Conservation (phyloP, 2,888 invertebrate genomes). For the Phortica magna region DNA sequence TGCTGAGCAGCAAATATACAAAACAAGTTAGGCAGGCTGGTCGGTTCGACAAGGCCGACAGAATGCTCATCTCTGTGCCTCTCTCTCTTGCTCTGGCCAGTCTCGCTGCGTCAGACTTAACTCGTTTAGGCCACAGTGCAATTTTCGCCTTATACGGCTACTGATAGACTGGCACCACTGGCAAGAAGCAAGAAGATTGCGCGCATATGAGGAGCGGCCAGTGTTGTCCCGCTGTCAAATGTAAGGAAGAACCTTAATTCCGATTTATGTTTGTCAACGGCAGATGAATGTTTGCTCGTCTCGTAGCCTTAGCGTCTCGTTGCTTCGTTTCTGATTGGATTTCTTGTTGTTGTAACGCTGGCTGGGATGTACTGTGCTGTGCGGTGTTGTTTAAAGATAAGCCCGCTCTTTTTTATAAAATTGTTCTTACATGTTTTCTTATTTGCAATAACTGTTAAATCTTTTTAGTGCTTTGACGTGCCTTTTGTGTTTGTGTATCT, state of each 20-base stretch:
- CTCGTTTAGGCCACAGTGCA: constrained; percentile 41
- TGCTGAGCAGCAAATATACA: neutral
- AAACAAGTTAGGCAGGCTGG: constrained; percentile 37
- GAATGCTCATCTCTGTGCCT: too few species aligned
- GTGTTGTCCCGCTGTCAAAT: neutral
- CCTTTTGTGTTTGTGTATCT: neutral
- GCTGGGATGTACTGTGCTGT: neutral
- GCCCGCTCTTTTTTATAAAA: neutral
- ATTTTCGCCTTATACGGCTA: constrained; percentile 66
- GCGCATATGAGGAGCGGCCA: neutral
- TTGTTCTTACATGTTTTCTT: constrained; percentile 1
- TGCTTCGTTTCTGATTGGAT: constrained; percentile 16
- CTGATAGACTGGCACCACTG: neutral
- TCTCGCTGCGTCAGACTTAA: neutral
- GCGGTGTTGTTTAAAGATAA: neutral
- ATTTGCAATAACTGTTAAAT: constrained; percentile 30
- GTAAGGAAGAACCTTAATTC: constrained; percentile 24
- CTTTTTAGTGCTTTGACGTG: neutral
- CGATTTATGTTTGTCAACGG: constrained; percentile 33
- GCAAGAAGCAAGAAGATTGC: neutral
- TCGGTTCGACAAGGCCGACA: too few species aligned
- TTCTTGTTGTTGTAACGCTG: neutral
- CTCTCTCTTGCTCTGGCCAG: too few species aligned
- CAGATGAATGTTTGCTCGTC: constrained; percentile 23
- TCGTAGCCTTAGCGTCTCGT: neutral